Evolutionary conservation across 2,113 vertebrate species (phyloP).

Genomic region (Neotoma lepida): DNA sequence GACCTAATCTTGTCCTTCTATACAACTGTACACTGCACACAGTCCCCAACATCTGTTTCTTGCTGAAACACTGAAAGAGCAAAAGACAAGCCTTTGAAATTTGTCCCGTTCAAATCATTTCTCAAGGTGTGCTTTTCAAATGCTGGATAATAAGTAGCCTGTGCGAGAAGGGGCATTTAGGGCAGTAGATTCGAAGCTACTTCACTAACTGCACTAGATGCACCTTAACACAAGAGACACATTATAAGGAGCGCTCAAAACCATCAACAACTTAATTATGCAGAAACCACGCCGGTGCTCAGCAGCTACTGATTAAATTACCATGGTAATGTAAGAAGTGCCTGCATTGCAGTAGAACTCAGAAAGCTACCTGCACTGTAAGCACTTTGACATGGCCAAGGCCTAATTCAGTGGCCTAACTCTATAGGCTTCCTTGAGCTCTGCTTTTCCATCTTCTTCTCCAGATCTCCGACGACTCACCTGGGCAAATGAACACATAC

Average conservation of each 20-base stretch:
- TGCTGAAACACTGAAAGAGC: not conserved
- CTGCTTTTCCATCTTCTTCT: conserved; percentile 48
- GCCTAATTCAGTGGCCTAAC: conserved; percentile 65
- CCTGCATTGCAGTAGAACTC: conserved; percentile 89
- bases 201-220: conserved; percentile 99
- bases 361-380: conserved; percentile 91
- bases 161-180: conserved; percentile 99
- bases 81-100: conserved; percentile 33
- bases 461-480: conserved; percentile 41
- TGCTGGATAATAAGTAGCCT: conserved; percentile 84
- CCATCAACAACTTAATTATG: conserved; percentile 34
- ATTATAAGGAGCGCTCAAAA: not conserved
- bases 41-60: conserved; percentile 6
- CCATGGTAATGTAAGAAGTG: conserved; percentile 90
- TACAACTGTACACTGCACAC: not conserved
- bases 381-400: conserved; percentile 91
- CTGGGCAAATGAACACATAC: conserved; percentile 50
- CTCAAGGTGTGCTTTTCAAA: not conserved
- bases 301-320: conserved; percentile 59
- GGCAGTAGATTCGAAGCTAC: conserved; percentile 96
- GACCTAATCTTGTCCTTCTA: conserved; percentile 76
- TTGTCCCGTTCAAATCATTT: not conserved
- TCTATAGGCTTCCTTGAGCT: conserved; percentile 31
- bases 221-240: conserved; percentile 96
- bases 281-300: not conserved